Percentiles rank a stretch among this genome's conserved stretches.
These are phyloP conservation scores for Eulemur albifrons DNA, from an alignment of 2,797 vertebrate species.

Conservation along the genomic window DNA sequence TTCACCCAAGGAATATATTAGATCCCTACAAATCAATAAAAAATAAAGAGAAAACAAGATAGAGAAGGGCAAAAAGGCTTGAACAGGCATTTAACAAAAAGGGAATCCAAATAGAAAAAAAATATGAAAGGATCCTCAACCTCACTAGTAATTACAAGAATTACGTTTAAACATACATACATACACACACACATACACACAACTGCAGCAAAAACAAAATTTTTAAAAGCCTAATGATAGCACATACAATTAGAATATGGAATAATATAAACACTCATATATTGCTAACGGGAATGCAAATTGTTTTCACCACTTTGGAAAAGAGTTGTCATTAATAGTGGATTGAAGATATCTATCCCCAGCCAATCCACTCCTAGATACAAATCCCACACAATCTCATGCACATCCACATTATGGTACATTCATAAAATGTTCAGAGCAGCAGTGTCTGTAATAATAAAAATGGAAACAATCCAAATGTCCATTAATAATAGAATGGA, in stretches of 20 bases:
- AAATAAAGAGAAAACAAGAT: neutral
- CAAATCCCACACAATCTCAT: neutral
- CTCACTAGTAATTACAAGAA: constrained; percentile 1
- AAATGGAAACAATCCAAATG: neutral
- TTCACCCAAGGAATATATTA: neutral
- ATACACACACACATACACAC: neutral
- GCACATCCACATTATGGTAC: neutral
- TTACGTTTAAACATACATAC: neutral
- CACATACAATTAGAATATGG: neutral
- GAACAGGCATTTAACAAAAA: neutral
- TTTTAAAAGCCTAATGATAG: neutral
- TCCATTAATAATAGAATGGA: neutral
- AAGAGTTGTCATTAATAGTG: neutral
- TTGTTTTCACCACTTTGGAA: neutral
- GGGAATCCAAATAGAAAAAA: neutral
- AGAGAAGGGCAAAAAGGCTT: neutral
- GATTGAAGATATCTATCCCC: neutral
- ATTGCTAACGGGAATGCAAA: neutral
- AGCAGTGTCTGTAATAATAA: neutral
- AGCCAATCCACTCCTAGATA: neutral
- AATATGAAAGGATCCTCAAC: neutral
- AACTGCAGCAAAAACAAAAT: neutral
- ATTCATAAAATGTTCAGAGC: neutral
- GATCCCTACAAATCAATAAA: neutral
- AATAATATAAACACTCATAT: neutral